phyloP scores from a whole-genome alignment of 1,140 invertebrate genomes.

The Leptinotarsa texana region DNA sequence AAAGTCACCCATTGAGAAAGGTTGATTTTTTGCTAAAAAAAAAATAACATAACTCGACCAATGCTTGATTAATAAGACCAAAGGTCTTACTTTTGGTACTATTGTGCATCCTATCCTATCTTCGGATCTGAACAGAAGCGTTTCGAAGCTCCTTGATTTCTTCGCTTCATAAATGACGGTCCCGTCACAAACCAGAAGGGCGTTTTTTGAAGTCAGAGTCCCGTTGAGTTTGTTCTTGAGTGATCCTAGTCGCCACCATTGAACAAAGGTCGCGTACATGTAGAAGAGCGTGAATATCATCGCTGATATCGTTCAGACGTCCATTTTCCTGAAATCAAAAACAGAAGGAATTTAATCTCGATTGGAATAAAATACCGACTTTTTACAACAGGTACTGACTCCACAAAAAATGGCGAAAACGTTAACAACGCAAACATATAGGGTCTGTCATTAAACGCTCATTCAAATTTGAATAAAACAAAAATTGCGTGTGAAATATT shows the following conservation, averaged over 20 bases:
- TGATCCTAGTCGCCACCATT: slow-evolving; percentile 66
- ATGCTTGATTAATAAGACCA: not conserved
- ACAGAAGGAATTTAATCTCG: not conserved
- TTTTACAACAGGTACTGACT: too few species aligned
- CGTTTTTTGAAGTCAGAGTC: slow-evolving; percentile 50
- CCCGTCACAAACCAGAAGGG: slow-evolving; percentile 48
- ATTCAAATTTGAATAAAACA: too few species aligned
- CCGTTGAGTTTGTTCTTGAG: slow-evolving; percentile 54
- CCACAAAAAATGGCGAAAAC: too few species aligned
- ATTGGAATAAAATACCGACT: too few species aligned
- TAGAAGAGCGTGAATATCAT: slow-evolving; percentile 71
- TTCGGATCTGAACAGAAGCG: slow-evolving; percentile 49
- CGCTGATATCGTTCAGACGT: not conserved
- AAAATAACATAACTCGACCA: not conserved
- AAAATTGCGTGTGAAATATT: too few species aligned
- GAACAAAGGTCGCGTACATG: slow-evolving; percentile 68
- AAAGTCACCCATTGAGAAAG: slow-evolving; percentile 62
- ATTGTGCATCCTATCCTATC: slow-evolving; percentile 53
- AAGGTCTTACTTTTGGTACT: slow-evolving; percentile 52
- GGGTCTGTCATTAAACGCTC: too few species aligned
- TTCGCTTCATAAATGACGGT: slow-evolving; percentile 37
- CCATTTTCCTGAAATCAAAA: not conserved
- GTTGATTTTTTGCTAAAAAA: slow-evolving; percentile 49
- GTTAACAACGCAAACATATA: too few species aligned
- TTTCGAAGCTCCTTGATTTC: slow-evolving; percentile 48